Evolutionary conservation across 2,113 vertebrate species (phyloP).

Genomic region (Okapia johnstoni): DNA sequence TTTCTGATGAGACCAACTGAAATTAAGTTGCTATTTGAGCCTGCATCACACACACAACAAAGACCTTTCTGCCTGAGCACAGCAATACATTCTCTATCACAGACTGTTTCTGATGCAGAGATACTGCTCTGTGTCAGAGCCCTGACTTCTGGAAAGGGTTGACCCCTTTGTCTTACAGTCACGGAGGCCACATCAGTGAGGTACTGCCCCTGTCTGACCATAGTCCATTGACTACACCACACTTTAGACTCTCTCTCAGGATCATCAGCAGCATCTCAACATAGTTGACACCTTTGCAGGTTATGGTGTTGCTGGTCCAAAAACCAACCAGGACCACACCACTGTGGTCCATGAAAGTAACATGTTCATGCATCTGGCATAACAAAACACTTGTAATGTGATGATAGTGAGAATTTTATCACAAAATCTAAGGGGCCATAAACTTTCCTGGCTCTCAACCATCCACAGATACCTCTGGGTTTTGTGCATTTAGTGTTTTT

Average conservation of each 20-base stretch:
- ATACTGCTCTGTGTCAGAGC: background rate
- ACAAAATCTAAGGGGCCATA: background rate
- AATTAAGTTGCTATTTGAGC: background rate
- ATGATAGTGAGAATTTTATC: background rate
- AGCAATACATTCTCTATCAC: background rate
- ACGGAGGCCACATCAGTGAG: fast-evolving
- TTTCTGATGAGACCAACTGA: conserved; percentile 22
- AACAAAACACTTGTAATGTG: background rate
- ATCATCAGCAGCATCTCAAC: background rate
- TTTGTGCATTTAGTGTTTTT: background rate
- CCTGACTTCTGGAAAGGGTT: background rate
- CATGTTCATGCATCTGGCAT: background rate
- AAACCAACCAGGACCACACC: background rate
- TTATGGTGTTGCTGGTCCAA: background rate
- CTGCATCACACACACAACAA: background rate
- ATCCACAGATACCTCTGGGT: background rate
- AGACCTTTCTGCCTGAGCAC: background rate
- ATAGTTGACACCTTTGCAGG: background rate
- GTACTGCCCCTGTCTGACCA: background rate
- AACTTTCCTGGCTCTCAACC: background rate
- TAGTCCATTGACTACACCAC: too few species aligned
- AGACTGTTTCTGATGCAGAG: background rate
- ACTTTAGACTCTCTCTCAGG: background rate
- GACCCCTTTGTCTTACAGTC: background rate
- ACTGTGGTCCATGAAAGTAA: background rate